phyloP scores from a whole-genome alignment of 2,888 invertebrate species.

The Drosophila vallismaia region DNA sequence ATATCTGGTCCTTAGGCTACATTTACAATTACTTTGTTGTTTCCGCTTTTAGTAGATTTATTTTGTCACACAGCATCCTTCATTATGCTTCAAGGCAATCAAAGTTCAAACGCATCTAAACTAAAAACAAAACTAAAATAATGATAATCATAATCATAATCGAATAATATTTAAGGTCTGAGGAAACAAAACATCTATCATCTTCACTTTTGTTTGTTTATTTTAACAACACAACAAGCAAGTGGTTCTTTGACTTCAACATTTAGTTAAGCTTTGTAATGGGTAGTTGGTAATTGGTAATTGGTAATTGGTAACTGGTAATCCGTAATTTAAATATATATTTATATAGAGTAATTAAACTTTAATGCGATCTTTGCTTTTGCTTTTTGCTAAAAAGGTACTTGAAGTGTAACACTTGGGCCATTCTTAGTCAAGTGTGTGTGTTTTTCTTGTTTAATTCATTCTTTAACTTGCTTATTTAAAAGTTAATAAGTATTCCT shows the following conservation, averaged over 20 bases:
- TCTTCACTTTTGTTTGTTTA: slow-evolving; percentile 18
- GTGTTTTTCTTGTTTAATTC: neutral
- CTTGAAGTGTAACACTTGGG: slow-evolving; percentile 79
- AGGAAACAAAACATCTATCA: slow-evolving; percentile 12
- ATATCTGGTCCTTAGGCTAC: slow-evolving; percentile 24
- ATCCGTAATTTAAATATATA: slow-evolving; percentile 15
- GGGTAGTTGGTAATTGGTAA: slow-evolving; percentile 6
- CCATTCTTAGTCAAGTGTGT: slow-evolving; percentile 34
- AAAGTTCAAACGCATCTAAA: slow-evolving; percentile 9
- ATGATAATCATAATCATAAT: neutral
- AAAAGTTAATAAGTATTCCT: slow-evolving; percentile 24
- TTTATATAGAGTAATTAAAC: slow-evolving; percentile 8
- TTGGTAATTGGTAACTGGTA: neutral
- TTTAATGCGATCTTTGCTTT: slow-evolving; percentile 36
- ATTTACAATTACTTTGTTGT: slow-evolving; percentile 34
- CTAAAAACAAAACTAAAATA: slow-evolving; percentile 2
- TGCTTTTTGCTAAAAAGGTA: slow-evolving; percentile 75
- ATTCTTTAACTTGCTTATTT: slow-evolving; percentile 28
- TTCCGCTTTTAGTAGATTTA: slow-evolving; percentile 7
- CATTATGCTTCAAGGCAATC: slow-evolving; percentile 12
- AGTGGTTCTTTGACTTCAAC: slow-evolving; percentile 37
- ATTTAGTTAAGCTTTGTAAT: slow-evolving; percentile 13
- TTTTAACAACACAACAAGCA: slow-evolving; percentile 43
- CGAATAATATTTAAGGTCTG: slow-evolving; percentile 2
- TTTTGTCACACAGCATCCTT: slow-evolving; percentile 14